Evolutionary conservation across 1,140 invertebrate genomes (phyloP).

Genomic region (Sipha flava): DNA sequence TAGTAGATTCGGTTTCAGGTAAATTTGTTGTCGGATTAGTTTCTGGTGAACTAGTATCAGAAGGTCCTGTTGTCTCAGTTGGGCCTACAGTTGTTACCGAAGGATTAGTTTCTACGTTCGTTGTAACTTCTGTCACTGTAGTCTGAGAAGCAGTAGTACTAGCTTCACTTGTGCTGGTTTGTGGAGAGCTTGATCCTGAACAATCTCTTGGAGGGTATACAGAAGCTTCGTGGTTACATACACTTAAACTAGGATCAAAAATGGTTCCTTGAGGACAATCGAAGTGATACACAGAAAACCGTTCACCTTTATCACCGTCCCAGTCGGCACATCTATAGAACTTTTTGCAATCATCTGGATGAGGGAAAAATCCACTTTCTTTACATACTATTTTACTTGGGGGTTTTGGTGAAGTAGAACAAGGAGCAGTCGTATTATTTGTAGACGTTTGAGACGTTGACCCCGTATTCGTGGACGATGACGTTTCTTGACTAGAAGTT

Average conservation of each 20-base stretch:
- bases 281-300: slow-evolving; percentile 51
- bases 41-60: not conserved
- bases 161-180: not conserved
- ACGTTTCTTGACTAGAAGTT: not conserved
- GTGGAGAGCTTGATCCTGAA: slow-evolving; percentile 11
- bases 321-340: slow-evolving; percentile 64
- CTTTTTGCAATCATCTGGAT: slow-evolving; percentile 57
- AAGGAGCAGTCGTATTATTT: slow-evolving; percentile 18
- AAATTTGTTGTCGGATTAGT: slow-evolving; percentile 21
- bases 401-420: slow-evolving; percentile 33
- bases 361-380: slow-evolving; percentile 53
- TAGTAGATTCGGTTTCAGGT: slow-evolving; percentile 22
- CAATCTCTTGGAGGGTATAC: slow-evolving; percentile 49
- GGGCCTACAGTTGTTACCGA: slow-evolving; percentile 8
- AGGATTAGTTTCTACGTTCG: no score
- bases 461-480: not conserved
- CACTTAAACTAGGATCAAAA: slow-evolving; percentile 48
- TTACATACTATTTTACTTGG: slow-evolving; percentile 38
- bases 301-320: slow-evolving; percentile 50
- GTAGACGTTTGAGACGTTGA: not conserved
- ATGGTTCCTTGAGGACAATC: slow-evolving; percentile 50
- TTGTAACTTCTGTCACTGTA: not conserved
- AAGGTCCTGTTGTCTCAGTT: slow-evolving; percentile 42
- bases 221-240: slow-evolving; percentile 49
- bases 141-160: not conserved